Base-by-base conservation (phyloP, 2,113 vertebrate genomes). In the Daphoenositta chrysoptera region DNA sequence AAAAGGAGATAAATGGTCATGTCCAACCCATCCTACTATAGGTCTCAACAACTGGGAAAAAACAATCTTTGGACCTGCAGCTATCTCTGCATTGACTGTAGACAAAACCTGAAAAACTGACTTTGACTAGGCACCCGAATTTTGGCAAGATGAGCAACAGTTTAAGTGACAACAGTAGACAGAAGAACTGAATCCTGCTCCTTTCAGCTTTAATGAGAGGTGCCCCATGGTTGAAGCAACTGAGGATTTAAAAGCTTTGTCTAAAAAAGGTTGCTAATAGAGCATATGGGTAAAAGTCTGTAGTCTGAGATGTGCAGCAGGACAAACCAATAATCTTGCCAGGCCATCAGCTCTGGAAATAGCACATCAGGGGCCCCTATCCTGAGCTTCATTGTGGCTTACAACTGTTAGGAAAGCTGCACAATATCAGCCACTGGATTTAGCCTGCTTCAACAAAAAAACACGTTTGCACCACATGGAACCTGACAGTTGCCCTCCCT, bases 391-490 rank as follows among this genome's bases (percentile, higher is more conserved):
- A 17, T 83, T 78, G 58, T 37, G 60, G 72, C 47, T 90, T 92
- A 66, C 33, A 89, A 86, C 39, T 7, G 0, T 20, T 6, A 3
- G 35, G 80, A 92, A 90, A 89, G 51, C 91, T 93, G 83, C 68
- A 68, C 1, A 2, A 19, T 84, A 68, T 83, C 76, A 95, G 83
- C 91, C 94, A 92, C 89, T 94, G 72, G 33, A 45, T 87, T 89
- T 75, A 94, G 83, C 72, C 56, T 92, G 30, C 80, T 94, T 89
- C 80, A 93, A 66, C 68, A 83, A 53, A 87, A 91, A 92, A 89
- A 78, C 95, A 97, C 10, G 3, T 95, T 95, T 93, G 56, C 57
- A 87, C 83, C 94, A 96, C 93, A 94, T 95, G 95, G 76, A 95
- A 88, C 40, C 64, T 83, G 86, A 78, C 94, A 93, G 51, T n/a